Evolutionary conservation across 2,113 vertebrate species (phyloP).

Genomic region (Uria aalge): DNA sequence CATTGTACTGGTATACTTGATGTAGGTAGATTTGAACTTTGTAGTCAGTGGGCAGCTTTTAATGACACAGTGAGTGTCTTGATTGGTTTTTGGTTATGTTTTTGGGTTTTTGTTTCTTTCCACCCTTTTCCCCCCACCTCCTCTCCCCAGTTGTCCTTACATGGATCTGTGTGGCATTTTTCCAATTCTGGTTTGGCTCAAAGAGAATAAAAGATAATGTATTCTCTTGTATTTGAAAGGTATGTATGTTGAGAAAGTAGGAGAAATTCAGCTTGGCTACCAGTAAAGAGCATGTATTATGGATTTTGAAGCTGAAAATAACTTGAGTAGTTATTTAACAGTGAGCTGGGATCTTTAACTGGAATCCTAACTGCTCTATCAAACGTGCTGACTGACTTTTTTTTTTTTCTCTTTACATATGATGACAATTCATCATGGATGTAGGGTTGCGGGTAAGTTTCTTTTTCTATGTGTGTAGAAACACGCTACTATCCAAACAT

Average conservation of each 20-base stretch:
- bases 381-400: conserved; percentile 73
- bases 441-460: conserved; percentile 97
- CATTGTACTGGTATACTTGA: neutral
- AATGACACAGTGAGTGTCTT: neutral
- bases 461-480: conserved; percentile 40
- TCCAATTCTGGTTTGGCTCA: conserved; percentile 60
- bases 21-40: conserved; percentile 10
- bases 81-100: conserved; percentile 30
- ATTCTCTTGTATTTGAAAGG: conserved; percentile 39
- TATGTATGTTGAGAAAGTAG: conserved; percentile 32
- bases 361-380: conserved; percentile 3
- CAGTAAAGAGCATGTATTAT: neutral
- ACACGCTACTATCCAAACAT: neutral
- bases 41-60: conserved; percentile 9
- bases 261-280: conserved; percentile 41
- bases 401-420: conserved; percentile 59
- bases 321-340: conserved; percentile 54
- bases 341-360: conserved; percentile 64
- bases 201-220: conserved; percentile 32
- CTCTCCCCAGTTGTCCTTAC: conserved; percentile 41
- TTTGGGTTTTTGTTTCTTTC: neutral
- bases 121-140: neutral
- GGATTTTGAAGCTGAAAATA: conserved; percentile 54
- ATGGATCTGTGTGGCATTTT: conserved; percentile 67
- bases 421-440: conserved; percentile 69